Evolutionary conservation across 1,140 invertebrate genomes (phyloP), one percentile per base, ranked within the genome.

Genomic region (Aphidius gifuensis): DNA sequence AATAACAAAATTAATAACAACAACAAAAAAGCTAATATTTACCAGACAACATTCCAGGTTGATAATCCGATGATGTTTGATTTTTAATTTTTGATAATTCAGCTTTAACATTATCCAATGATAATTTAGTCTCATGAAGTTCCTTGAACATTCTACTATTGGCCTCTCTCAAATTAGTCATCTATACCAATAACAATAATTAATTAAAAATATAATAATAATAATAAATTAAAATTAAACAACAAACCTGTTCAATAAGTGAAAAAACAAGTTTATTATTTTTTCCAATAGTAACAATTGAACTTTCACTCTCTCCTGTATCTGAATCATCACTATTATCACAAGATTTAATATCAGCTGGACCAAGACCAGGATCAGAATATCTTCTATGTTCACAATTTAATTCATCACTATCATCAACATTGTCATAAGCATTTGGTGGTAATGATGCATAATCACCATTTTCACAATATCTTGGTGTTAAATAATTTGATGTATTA

Each of bases 41-140:
- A 82, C 80, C 79, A 67, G 79, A 76, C 62, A 91, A 81, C 82
- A 89, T 87, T 65, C 90, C 90, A 5, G 90, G 89, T 45, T 88
- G 85, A 75, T 91, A 91, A 66, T 84, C 83, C n/a, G 77, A 70
- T 48, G 71, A 66, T 38, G 65, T 53, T 60, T 60, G 68, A 42
- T 79, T 72, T 69, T 82, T 75, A 51, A 76, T 75, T 66, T 76
- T 67, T 66, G 72, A 68, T 64, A 80, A 66, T 71, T 83, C 77
- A 69, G 76, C 57, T 77, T 83, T 75, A 64, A 78, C 69, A 67
- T 67, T 75, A 73, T 84, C 74, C 56, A 85, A 64, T 63, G 84
- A 82, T 50, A 81, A 75, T 66, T 82, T 81, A 23, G 83, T 76
- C 65, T 84, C 78, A 60, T 77, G 82, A 9, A 85, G 73, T 62